Percentiles rank a stretch among this genome's conserved stretches.
Evolutionary conservation across 2,113 vertebrate genomes (phyloP).

Genomic region (Percopsis transmontana): DNA sequence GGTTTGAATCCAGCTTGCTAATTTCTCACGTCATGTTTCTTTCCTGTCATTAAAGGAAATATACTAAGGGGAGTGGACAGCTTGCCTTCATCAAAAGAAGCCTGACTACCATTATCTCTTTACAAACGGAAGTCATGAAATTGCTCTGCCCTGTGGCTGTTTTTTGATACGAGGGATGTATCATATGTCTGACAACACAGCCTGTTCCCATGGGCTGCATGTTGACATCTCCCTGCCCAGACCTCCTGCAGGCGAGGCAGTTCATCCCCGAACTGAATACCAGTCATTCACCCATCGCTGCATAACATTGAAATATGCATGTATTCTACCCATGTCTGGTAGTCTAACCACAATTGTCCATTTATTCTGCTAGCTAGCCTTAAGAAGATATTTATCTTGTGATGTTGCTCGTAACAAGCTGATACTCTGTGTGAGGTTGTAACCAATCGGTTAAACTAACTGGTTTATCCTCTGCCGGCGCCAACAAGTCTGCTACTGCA

Average conservation of each 20-base stretch:
- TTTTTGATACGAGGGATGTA: not conserved
- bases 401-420: not conserved
- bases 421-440: constrained; percentile 1
- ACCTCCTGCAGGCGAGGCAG: constrained; percentile 4
- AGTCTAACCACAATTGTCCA: not conserved
- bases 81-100: not conserved
- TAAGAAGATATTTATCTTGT: not conserved
- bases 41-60: not conserved
- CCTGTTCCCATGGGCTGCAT: not conserved
- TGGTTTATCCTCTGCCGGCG: not conserved
- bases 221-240: not conserved
- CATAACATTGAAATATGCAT: constrained; percentile 10
- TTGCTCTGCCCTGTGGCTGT: constrained; percentile 4
- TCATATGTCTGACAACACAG: not conserved
- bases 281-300: constrained; percentile 11
- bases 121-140: not conserved
- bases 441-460: constrained; percentile 10
- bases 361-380: not conserved
- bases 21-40: not conserved
- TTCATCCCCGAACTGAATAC: constrained; percentile 1
- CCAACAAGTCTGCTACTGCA: not conserved
- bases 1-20: no score
- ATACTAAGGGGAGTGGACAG: not conserved
- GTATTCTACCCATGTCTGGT: not conserved
- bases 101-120: constrained; percentile 12